phyloP scores from a whole-genome alignment of 2,113 vertebrate genomes.

The Garra rufa region DNA sequence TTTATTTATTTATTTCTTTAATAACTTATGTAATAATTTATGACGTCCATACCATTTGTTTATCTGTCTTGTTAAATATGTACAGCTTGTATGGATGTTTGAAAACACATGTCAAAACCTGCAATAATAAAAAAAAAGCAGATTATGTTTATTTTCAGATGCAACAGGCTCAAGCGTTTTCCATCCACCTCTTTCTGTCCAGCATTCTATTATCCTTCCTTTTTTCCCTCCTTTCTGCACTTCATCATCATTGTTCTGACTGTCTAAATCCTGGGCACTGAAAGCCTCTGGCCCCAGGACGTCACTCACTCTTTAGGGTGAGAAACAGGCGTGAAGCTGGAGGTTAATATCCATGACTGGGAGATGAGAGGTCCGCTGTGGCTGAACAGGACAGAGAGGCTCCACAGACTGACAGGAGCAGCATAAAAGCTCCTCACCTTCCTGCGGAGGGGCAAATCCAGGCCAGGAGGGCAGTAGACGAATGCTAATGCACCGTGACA shows the following conservation, averaged over 20 bases:
- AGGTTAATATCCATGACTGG: slow-evolving; percentile 40
- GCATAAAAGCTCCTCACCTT: slow-evolving; percentile 29
- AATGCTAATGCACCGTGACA: slow-evolving; percentile 48
- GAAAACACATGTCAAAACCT: too few relatives aligned
- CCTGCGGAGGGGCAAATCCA: slow-evolving; percentile 37
- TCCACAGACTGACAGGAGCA: slow-evolving; percentile 45
- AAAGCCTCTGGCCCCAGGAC: slow-evolving; percentile 63
- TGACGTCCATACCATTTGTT: too few relatives aligned
- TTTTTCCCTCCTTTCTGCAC: slow-evolving; percentile 4
- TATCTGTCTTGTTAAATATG: too few relatives aligned
- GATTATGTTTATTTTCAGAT: slow-evolving; percentile 16
- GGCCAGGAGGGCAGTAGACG: slow-evolving; percentile 28
- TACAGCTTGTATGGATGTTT: too few relatives aligned
- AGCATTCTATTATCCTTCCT: not conserved
- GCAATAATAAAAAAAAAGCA: not conserved
- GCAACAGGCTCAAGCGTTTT: not conserved
- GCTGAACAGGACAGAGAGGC: slow-evolving; percentile 47
- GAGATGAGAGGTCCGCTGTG: slow-evolving; percentile 42
- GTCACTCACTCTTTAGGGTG: slow-evolving; percentile 65
- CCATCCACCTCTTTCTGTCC: not conserved
- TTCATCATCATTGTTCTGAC: slow-evolving; percentile 49
- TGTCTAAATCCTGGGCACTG: slow-evolving; percentile 55
- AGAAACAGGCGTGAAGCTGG: slow-evolving; percentile 44
- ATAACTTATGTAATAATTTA: too few relatives aligned
- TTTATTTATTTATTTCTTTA: too few relatives aligned